Conservation (phyloP, 2,113 vertebrate genomes). For the Diadophis punctatus region DNA sequence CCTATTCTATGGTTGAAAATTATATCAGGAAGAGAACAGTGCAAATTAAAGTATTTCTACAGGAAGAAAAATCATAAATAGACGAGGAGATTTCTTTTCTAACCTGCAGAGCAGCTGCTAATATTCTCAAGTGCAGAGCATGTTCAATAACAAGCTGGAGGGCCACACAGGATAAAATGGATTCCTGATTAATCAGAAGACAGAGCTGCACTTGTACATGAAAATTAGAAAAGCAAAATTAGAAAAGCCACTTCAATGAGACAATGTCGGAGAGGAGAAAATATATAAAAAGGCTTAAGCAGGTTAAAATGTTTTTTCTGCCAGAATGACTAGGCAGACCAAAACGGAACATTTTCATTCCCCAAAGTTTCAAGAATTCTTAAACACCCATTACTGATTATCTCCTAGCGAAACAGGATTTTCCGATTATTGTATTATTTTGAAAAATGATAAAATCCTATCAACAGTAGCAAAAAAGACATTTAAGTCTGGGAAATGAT, state of each 20-base stretch:
- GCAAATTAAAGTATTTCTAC: slow-evolving; percentile 9
- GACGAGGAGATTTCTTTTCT: slow-evolving; percentile 4
- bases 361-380: background rate
- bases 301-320: background rate
- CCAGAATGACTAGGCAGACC: background rate
- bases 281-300: background rate
- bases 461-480: background rate
- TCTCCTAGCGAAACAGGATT: background rate
- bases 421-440: background rate
- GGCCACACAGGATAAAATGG: slow-evolving; percentile 8
- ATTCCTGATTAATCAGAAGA: background rate
- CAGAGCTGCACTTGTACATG: background rate
- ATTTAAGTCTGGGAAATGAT: background rate
- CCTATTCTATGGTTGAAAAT: background rate
- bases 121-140: background rate
- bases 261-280: background rate
- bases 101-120: background rate
- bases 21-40: background rate
- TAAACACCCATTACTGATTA: background rate
- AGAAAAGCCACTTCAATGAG: accelerated
- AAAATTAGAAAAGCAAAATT: background rate
- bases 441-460: background rate
- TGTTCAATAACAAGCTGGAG: background rate
- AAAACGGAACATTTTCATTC: background rate
- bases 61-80: background rate